These are phyloP conservation scores for Epizoanthus rinbou DNA, from an alignment of 92 coral and sea anemone genomes.

Conservation along the genomic window DNA sequence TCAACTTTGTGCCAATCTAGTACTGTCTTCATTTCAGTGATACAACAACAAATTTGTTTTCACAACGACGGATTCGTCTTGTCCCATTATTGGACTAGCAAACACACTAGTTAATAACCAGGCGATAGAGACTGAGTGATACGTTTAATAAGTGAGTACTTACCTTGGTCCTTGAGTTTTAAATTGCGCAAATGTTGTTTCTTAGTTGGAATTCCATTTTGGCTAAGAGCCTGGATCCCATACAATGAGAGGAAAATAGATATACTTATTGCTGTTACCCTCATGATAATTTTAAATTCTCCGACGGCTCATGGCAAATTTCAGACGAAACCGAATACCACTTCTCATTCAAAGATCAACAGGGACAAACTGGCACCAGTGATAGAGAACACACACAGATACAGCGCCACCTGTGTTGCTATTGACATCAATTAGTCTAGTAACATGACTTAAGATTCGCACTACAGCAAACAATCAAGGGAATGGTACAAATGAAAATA, in stretches of 20 bases:
- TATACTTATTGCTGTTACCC: neutral
- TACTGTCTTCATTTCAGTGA: no score
- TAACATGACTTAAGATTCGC: conserved; percentile 5
- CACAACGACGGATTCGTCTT: no score
- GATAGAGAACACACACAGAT: neutral
- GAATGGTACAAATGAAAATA: neutral
- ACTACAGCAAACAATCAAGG: neutral
- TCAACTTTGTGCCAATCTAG: no score
- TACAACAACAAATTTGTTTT: no score
- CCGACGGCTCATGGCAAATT: neutral
- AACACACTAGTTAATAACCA: no score
- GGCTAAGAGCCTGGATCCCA: neutral
- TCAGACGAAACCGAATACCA: neutral
- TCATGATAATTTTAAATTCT: neutral
- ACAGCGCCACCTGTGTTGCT: neutral
- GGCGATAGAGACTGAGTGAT: no score
- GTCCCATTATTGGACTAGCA: no score
- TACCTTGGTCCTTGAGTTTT: neutral
- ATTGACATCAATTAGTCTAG: neutral
- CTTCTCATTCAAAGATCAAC: neutral
- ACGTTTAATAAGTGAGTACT: neutral
- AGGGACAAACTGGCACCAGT: neutral
- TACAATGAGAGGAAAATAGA: neutral
- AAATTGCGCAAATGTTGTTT: neutral
- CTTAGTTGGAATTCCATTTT: neutral